Evolutionary conservation across 2,113 vertebrate genomes (phyloP).

Genomic region (Nycticorax nycticorax): DNA sequence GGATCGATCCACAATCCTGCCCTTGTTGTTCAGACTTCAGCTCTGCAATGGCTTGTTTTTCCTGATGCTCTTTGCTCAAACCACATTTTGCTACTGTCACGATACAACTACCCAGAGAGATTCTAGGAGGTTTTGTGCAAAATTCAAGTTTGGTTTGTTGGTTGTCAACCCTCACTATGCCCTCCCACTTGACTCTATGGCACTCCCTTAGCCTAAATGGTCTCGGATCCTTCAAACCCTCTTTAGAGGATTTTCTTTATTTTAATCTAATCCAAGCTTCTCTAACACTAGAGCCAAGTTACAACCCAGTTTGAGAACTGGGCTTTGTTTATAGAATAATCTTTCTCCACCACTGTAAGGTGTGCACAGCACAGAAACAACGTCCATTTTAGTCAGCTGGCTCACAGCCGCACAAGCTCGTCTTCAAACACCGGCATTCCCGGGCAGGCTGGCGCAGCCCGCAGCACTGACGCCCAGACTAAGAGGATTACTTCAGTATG

Average conservation of each 20-base stretch:
- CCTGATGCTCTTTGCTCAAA: background rate
- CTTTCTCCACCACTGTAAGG: background rate
- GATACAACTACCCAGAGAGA: background rate
- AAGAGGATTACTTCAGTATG: background rate
- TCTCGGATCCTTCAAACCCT: background rate
- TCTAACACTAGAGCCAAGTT: background rate
- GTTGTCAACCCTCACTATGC: background rate
- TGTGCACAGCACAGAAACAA: background rate
- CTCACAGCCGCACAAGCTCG: rapidly evolving
- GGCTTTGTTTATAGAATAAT: background rate
- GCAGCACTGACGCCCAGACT: background rate
- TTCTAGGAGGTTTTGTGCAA: background rate
- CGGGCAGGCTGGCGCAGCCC: background rate
- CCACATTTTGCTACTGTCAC: background rate
- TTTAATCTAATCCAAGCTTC: background rate
- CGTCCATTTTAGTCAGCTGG: background rate
- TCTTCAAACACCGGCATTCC: background rate
- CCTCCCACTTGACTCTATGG: background rate
- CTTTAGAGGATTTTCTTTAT: background rate
- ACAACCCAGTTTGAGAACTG: background rate
- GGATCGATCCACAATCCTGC: background rate
- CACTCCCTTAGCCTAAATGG: background rate
- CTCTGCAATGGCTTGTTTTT: background rate
- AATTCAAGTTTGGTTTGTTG: background rate
- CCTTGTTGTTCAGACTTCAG: background rate